These are phyloP conservation scores for Mythimna vitellina DNA, from an alignment of 2,888 invertebrate species.

Conservation along the genomic window DNA sequence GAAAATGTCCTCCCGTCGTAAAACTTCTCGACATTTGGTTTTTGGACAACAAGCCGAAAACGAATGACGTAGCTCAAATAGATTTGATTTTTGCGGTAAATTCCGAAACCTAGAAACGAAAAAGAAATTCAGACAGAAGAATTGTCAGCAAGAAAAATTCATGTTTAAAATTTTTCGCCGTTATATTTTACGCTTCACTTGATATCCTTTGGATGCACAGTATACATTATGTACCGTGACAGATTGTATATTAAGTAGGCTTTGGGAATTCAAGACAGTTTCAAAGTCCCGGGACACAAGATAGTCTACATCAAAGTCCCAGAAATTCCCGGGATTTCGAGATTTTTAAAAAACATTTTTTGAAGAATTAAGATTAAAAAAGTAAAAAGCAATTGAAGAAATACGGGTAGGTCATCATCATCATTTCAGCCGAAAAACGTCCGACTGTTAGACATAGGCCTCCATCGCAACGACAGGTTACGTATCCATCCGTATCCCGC, in stretches of 20 bases:
- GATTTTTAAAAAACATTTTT: too few species aligned
- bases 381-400: too few species aligned
- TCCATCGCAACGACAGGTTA: too few species aligned
- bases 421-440: too few species aligned
- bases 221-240: conserved; percentile 1
- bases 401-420: too few species aligned
- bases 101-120: conserved; percentile 26
- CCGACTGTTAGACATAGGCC: too few species aligned
- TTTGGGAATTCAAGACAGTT: too few species aligned
- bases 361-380: too few species aligned
- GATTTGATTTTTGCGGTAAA: conserved; percentile 50
- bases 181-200: conserved; percentile 25
- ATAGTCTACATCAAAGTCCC: too few species aligned
- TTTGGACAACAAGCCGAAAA: conserved; percentile 54
- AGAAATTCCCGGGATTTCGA: too few species aligned
- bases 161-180: conserved; percentile 2
- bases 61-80: conserved; percentile 39
- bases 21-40: conserved; percentile 50
- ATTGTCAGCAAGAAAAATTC: conserved; percentile 37
- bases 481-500: too few species aligned
- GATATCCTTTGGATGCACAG: not conserved
- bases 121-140: conserved; percentile 17
- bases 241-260: not conserved
- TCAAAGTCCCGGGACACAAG: too few species aligned
- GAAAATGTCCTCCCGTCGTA: conserved; percentile 38